Evolutionary conservation across 2,797 vertebrate genomes (phyloP).

Genomic region (Pterois miles): DNA sequence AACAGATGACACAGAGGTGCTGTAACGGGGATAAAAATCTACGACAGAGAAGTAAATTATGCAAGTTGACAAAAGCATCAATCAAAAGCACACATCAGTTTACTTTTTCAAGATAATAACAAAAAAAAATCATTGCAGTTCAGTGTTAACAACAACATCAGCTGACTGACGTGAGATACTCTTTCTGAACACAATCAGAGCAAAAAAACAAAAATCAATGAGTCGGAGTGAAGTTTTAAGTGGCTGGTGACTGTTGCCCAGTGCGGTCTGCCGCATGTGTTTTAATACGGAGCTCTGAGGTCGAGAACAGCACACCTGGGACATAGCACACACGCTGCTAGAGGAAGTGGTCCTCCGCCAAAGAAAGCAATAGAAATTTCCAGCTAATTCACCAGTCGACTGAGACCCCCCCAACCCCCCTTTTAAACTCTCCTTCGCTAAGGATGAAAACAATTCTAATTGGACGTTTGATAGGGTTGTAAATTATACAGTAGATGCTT

Average conservation of each 20-base stretch:
- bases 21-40: background rate
- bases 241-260: slow-evolving; percentile 78
- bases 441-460: slow-evolving; percentile 68
- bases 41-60: background rate
- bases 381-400: slow-evolving; percentile 82
- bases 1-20: background rate
- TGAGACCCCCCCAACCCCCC: slow-evolving; percentile 60
- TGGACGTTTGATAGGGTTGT: slow-evolving; percentile 68
- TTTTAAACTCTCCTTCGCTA: slow-evolving; percentile 54
- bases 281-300: slow-evolving; percentile 85
- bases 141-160: slow-evolving; percentile 13
- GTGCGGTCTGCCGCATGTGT: slow-evolving; percentile 78
- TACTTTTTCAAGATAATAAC: background rate
- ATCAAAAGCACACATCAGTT: background rate
- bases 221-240: slow-evolving; percentile 70
- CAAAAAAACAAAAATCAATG: slow-evolving; percentile 36
- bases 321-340: slow-evolving; percentile 78
- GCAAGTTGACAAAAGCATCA: background rate
- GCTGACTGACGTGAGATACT: slow-evolving; percentile 24
- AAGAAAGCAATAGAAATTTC: slow-evolving; percentile 91
- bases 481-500: slow-evolving; percentile 58
- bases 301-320: slow-evolving; percentile 87
- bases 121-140: background rate
- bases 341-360: slow-evolving; percentile 87
- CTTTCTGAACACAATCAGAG: slow-evolving; percentile 44